Evolutionary conservation across 1,140 invertebrate species (phyloP).

Genomic region (Aethina tumida): DNA sequence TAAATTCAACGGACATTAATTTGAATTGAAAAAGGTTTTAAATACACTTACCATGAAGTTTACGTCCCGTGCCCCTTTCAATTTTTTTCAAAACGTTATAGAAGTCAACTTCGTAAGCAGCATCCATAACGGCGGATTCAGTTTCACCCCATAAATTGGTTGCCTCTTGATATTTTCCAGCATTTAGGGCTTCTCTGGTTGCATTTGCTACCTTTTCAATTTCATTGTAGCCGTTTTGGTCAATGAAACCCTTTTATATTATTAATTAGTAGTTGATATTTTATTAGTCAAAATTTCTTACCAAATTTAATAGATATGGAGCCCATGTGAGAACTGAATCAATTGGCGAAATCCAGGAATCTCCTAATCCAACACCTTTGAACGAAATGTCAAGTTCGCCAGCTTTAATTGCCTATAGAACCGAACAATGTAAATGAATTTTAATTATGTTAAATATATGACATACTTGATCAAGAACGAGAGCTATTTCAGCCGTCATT

Average conservation of each 20-base stretch:
- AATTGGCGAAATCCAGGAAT: conserved; percentile 78
- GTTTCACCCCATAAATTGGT: conserved; percentile 53
- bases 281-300: too few relatives aligned
- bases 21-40: not conserved
- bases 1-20: not conserved
- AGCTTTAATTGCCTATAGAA: conserved; percentile 53
- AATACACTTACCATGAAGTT: not conserved
- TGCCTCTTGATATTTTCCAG: conserved; percentile 45
- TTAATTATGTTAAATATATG: too few relatives aligned
- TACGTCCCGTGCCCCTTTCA: too few relatives aligned
- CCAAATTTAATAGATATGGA: conserved; percentile 58
- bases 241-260: conserved; percentile 46
- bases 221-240: conserved; percentile 44
- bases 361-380: conserved; percentile 67
- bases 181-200: conserved; percentile 43
- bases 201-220: conserved; percentile 42
- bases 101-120: conserved; percentile 60
- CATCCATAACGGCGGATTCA: conserved; percentile 45
- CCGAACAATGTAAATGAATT: too few relatives aligned
- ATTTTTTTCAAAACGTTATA: conserved; percentile 64
- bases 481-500: conserved; percentile 72
- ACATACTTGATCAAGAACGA: conserved; percentile 49
- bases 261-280: conserved; percentile 3
- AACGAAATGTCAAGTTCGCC: conserved; percentile 60
- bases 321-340: conserved; percentile 74